Conservation (phyloP, 2,797 vertebrate species). For the Myotis vivesi region DNA sequence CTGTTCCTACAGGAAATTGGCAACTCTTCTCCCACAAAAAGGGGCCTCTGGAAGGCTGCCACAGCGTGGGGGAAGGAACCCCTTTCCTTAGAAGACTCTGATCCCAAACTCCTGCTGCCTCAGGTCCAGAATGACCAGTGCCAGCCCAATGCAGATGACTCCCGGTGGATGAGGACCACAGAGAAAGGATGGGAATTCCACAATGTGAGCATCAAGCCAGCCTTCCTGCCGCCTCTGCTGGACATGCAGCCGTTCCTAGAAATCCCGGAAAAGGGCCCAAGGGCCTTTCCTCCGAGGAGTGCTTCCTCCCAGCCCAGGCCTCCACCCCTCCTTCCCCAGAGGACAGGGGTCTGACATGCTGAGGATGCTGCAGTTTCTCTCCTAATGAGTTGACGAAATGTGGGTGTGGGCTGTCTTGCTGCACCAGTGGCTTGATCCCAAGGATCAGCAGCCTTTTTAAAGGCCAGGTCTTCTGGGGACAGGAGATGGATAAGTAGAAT, state of each 20-base stretch:
- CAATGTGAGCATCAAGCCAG: constrained; percentile 82
- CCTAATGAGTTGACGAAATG: not conserved
- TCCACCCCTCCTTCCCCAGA: not conserved
- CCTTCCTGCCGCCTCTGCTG: not conserved
- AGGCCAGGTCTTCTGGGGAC: not conserved
- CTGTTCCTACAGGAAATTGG: not conserved
- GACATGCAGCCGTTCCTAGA: not conserved
- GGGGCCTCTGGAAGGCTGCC: not conserved
- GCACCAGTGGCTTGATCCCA: not conserved
- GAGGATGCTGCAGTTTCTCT: not conserved
- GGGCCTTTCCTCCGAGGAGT: not conserved
- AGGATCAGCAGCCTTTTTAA: not conserved
- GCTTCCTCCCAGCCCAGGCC: not conserved
- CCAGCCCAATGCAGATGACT: constrained; percentile 90
- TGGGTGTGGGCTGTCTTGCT: not conserved
- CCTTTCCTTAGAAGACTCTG: not conserved
- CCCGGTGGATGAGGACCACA: constrained; percentile 91
- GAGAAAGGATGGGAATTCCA: constrained; percentile 90
- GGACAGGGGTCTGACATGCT: not conserved
- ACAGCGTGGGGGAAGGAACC: not conserved
- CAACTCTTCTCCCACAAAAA: not conserved
- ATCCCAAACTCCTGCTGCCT: not conserved
- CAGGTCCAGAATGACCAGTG: constrained; percentile 98
- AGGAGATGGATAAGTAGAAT: not conserved
- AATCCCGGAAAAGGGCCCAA: not conserved